Evolutionary conservation across 2,888 invertebrate genomes (phyloP), one percentile per base, ranked within the genome.

Genomic region (Drosophila colorata): DNA sequence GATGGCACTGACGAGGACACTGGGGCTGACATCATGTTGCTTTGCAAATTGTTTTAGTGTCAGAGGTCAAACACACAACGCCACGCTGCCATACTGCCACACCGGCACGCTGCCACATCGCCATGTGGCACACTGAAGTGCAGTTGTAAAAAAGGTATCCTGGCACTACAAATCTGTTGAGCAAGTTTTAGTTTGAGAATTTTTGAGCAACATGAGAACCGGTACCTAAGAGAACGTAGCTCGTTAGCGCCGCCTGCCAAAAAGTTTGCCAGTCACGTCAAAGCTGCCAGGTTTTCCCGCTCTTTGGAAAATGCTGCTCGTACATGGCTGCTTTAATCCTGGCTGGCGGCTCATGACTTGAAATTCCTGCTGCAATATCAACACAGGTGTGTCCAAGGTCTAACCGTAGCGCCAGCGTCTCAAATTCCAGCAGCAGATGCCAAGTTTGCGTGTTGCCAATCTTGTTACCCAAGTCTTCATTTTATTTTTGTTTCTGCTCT

Each of bases 21-120:
- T 69, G 69, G 23, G 64, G 84, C 85, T 87, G 89, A 88, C 83
- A 83, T 87, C 81, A 88, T 72, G 84, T 80, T 87, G 83, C 85
- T 79, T 76, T 70, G 87, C 84, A 83, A 83, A 83, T 83, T 83
- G 88, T 83, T 83, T 88, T 83, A 87, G 87, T 87, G 87, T 77
- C 87, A 87, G 80, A 88, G 83, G 83, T 83, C 87, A 83, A 67
- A 83, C 69, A 82, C 46, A 78, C 78, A 69, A 65, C 61, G 20
- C 6, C 40, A 6, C 61, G 43, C 43, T 58, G 48, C 14, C 20
- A n/a, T 51, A 41, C 43, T 41, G 33, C 60, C 64, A 35, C 37
- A 31, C 57, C 18, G 20, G 7, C 67, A 33, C 20, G 25, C 31
- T 31, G 46, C 47, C 23, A 63, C 37, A 31, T 43, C 38, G 81